Conservation (phyloP, 2,888 invertebrate species). For the Sialis lutaria region DNA sequence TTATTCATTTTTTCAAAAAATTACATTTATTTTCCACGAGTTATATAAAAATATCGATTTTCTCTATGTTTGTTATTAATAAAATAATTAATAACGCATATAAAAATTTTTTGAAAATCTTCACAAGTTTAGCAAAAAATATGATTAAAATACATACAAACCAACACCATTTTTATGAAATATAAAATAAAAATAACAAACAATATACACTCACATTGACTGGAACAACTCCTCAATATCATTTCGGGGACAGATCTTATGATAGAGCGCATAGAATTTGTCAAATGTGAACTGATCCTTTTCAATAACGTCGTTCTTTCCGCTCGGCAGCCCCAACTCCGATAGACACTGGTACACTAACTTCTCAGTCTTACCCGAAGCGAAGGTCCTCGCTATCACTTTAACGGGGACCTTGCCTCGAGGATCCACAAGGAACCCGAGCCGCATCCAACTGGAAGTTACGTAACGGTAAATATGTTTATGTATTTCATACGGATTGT, state of each 20-base stretch:
- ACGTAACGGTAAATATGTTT: too few species aligned
- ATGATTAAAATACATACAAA: too few species aligned
- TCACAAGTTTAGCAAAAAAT: too few species aligned
- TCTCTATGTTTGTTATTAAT: too few species aligned
- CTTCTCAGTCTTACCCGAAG: slow-evolving; percentile 98
- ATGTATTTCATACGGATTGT: too few species aligned
- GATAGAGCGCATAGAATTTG: slow-evolving; percentile 95
- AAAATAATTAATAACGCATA: too few species aligned
- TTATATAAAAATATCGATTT: too few species aligned
- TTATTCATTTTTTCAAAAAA: too few species aligned
- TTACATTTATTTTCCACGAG: too few species aligned
- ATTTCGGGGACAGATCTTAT: slow-evolving; percentile 96
- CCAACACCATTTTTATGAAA: too few species aligned
- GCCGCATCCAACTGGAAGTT: slow-evolving; percentile 88
- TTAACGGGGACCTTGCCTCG: slow-evolving; percentile 93
- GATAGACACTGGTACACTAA: slow-evolving; percentile 91
- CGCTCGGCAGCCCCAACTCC: slow-evolving; percentile 84
- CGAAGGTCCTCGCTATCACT: slow-evolving; percentile 92
- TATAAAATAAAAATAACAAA: background rate
- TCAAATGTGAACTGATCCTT: slow-evolving; percentile 92
- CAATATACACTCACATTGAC: slow-evolving; percentile 59
- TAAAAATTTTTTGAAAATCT: too few species aligned
- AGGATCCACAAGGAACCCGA: slow-evolving; percentile 84
- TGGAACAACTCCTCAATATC: slow-evolving; percentile 97
- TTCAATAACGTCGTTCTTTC: slow-evolving; percentile 92